These are phyloP conservation scores for Philereme vetulata DNA, from an alignment of 2,888 invertebrate species.

Conservation along the genomic window DNA sequence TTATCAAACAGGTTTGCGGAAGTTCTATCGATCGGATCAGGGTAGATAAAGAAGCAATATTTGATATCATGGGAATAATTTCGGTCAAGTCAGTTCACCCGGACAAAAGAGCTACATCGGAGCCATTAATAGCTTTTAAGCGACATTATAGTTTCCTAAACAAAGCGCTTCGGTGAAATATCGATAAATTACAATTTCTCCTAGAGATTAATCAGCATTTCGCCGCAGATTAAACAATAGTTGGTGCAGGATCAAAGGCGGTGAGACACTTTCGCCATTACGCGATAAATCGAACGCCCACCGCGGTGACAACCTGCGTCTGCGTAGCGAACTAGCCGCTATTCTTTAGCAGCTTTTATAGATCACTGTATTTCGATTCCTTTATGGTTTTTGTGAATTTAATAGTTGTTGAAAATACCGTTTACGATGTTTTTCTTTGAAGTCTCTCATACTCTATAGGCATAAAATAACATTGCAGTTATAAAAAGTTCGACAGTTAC, in stretches of 20 bases:
- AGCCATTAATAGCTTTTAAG: background rate
- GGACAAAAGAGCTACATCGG: background rate
- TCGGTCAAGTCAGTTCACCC: background rate
- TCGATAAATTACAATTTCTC: slow-evolving; percentile 63
- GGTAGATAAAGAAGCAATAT: background rate
- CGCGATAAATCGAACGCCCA: slow-evolving; percentile 62
- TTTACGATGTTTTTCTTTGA: too few species aligned
- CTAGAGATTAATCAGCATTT: slow-evolving; percentile 62
- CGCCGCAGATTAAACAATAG: slow-evolving; percentile 20
- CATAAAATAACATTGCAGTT: too few species aligned
- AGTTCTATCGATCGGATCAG: background rate
- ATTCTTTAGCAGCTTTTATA: background rate
- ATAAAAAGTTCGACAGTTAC: too few species aligned
- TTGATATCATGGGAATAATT: background rate
- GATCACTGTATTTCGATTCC: too few species aligned
- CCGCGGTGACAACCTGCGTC: slow-evolving; percentile 38
- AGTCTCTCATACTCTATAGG: too few species aligned
- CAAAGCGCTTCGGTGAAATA: slow-evolving; percentile 12
- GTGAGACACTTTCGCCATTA: slow-evolving; percentile 64
- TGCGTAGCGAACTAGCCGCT: background rate
- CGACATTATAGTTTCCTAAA: background rate
- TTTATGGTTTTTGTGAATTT: too few species aligned
- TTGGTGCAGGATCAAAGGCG: slow-evolving; percentile 58
- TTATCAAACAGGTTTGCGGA: background rate
- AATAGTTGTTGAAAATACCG: too few species aligned